Evolutionary conservation across 2,797 vertebrate species (phyloP).

Genomic region (Petrocephalus sullivani): DNA sequence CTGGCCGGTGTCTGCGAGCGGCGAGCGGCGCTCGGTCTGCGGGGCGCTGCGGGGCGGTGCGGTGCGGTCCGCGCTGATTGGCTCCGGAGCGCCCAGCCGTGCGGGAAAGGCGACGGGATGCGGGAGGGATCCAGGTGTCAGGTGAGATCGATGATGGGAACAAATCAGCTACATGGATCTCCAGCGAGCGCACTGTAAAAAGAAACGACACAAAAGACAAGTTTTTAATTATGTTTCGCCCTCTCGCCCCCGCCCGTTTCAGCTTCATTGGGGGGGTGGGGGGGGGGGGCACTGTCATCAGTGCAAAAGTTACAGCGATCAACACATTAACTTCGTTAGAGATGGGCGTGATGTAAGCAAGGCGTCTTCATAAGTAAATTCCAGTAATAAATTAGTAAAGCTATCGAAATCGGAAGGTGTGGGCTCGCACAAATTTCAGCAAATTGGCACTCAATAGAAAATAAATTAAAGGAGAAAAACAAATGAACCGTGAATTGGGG

Average conservation of each 20-base stretch:
- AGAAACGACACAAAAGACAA: neutral
- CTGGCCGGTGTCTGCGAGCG: neutral
- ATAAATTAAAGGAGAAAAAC: neutral
- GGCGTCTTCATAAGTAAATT: neutral
- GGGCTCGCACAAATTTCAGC: neutral
- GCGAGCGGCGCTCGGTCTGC: too few species aligned
- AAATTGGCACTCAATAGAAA: neutral
- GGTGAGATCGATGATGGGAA: constrained; percentile 3
- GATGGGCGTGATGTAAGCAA: neutral
- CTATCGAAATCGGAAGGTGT: neutral
- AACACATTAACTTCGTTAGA: neutral
- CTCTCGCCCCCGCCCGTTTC: neutral
- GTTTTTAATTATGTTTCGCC: neutral
- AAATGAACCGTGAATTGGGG: neutral
- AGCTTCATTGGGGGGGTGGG: neutral
- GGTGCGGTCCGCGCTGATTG: neutral
- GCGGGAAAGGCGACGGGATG: neutral
- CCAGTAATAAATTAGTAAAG: neutral
- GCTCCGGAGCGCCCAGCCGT: neutral
- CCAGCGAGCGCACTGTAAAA: neutral
- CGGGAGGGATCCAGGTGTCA: neutral
- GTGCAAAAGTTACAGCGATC: neutral
- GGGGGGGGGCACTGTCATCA: neutral
- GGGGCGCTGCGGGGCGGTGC: neutral
- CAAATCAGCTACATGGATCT: neutral